Percentiles rank a stretch among this genome's conserved stretches.
Conservation (phyloP, 2,888 invertebrate species). For the Aethes cnicana region DNA sequence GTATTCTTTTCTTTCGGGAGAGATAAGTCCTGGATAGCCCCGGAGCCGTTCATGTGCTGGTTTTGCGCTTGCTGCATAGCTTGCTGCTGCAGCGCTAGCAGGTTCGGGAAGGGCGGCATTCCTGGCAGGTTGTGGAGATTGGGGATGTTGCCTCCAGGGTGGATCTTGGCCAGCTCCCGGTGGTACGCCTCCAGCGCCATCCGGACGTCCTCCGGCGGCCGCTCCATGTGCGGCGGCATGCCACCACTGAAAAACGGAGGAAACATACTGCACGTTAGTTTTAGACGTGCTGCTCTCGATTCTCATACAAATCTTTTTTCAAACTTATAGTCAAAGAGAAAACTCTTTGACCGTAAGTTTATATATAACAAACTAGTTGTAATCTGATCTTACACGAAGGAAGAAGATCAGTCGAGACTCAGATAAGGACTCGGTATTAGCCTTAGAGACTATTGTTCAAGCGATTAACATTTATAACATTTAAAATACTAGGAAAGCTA, state of each 20-base stretch:
- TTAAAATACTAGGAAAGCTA: not conserved
- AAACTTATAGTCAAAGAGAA: too few relatives aligned
- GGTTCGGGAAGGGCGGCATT: conserved; percentile 83
- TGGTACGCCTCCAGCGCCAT: conserved; percentile 95
- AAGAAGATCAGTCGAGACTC: too few relatives aligned
- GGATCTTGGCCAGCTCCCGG: conserved; percentile 95
- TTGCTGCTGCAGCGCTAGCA: conserved; percentile 90
- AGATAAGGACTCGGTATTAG: too few relatives aligned
- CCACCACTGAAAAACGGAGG: conserved; percentile 92
- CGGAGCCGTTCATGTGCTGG: conserved; percentile 85
- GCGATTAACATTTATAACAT: not conserved
- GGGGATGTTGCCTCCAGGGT: conserved; percentile 85
- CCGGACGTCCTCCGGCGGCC: conserved; percentile 91
- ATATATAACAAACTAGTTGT: too few relatives aligned
- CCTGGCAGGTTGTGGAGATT: conserved; percentile 76
- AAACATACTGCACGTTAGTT: conserved; percentile 88
- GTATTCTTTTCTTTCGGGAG: conserved; percentile 88
- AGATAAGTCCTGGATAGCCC: conserved; percentile 90
- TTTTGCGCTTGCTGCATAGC: conserved; percentile 73
- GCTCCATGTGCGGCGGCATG: conserved; percentile 83
- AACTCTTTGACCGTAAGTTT: too few relatives aligned
- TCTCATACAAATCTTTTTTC: conserved; percentile 40
- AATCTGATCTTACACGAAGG: too few relatives aligned
- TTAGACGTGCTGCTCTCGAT: conserved; percentile 78
- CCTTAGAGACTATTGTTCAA: not conserved